Evolutionary conservation across 1,140 invertebrate genomes (phyloP).

Genomic region (Reticulitermes speratus): DNA sequence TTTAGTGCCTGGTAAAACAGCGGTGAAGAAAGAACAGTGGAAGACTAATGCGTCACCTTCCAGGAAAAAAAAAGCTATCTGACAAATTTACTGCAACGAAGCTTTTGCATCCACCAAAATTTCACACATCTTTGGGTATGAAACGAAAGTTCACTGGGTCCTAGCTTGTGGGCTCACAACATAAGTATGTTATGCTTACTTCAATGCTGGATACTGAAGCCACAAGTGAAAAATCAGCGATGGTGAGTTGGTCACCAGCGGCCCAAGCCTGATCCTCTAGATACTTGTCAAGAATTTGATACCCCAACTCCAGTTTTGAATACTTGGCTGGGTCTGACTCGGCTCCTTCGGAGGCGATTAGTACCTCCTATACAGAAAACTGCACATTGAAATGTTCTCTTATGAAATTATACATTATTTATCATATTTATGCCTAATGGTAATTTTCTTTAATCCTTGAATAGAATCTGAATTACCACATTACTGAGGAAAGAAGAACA

Average conservation of each 20-base stretch:
- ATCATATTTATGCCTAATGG: too few relatives aligned
- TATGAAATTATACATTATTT: too few relatives aligned
- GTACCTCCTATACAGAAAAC: conserved; percentile 59
- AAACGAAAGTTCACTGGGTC: conserved; percentile 14
- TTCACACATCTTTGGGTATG: too few relatives aligned
- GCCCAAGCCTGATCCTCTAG: conserved; percentile 63
- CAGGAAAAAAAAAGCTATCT: too few relatives aligned
- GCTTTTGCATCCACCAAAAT: neutral
- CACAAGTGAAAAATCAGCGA: conserved; percentile 70
- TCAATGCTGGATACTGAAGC: conserved; percentile 64
- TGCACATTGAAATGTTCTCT: neutral
- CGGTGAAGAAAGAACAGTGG: neutral
- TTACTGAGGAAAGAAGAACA: too few relatives aligned
- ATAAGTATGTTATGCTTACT: conserved; percentile 43
- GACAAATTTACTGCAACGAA: neutral
- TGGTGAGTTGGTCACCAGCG: conserved; percentile 67
- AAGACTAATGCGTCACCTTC: neutral
- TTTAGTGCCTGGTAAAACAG: too few relatives aligned
- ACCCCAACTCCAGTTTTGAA: conserved; percentile 60
- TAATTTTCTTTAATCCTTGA: too few relatives aligned
- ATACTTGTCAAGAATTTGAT: conserved; percentile 65
- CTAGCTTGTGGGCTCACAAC: too few relatives aligned
- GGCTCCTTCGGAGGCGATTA: conserved; percentile 62
- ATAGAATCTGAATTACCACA: too few relatives aligned
- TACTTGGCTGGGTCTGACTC: conserved; percentile 63